Evolutionary conservation across 2,888 invertebrate genomes (phyloP).

Genomic region (Crioceris asparagi): DNA sequence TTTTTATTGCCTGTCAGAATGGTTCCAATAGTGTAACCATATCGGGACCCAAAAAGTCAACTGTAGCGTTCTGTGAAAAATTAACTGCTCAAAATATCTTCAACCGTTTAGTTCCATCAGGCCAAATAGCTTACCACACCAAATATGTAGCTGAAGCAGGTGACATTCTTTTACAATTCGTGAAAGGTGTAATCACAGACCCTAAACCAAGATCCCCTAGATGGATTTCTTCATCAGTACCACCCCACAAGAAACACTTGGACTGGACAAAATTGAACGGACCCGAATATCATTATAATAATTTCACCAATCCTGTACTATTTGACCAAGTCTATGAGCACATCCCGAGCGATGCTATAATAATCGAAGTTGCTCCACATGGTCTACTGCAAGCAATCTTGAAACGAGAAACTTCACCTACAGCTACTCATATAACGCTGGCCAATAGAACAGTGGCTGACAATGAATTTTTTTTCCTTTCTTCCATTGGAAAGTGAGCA

Average conservation of each 20-base stretch:
- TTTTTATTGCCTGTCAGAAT: conserved; percentile 83
- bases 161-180: conserved; percentile 45
- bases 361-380: conserved; percentile 79
- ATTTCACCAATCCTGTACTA: conserved; percentile 54
- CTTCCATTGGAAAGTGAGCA: conserved; percentile 29
- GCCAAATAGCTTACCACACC: conserved; percentile 77
- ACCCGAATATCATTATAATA: conserved; percentile 83
- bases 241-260: conserved; percentile 50
- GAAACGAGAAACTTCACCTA: conserved; percentile 54
- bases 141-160: conserved; percentile 60
- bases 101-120: conserved; percentile 65
- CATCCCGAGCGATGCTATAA: conserved; percentile 67
- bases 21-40: conserved; percentile 76
- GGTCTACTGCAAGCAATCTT: conserved; percentile 74
- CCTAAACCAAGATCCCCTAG: conserved; percentile 58
- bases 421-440: conserved; percentile 55
- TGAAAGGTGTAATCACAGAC: conserved; percentile 52
- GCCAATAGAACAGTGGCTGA: conserved; percentile 57
- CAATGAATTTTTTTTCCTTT: conserved; percentile 40
- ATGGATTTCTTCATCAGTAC: conserved; percentile 78
- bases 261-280: conserved; percentile 51
- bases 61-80: conserved; percentile 53
- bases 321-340: conserved; percentile 72
- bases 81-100: conserved; percentile 58
- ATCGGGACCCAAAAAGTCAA: conserved; percentile 68